Percentiles rank a stretch among this genome's conserved stretches.
Evolutionary conservation across 2,797 vertebrate species (phyloP).

Genomic region (Gymnothorax reevesii): DNA sequence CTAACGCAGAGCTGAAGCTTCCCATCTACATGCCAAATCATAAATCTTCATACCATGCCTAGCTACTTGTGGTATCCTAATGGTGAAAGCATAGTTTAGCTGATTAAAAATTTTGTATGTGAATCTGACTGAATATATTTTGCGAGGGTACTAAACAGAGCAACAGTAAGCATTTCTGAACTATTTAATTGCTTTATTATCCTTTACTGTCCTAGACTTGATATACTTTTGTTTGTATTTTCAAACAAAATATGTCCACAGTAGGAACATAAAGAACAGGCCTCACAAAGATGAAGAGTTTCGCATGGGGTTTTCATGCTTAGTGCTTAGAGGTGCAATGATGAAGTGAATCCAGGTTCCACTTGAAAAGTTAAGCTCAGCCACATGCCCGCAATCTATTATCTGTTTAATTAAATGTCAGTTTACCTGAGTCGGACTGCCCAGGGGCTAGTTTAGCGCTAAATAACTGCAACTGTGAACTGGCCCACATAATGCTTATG

Average conservation of each 20-base stretch:
- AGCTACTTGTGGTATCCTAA: not conserved
- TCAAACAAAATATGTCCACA: not conserved
- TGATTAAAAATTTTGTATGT: not conserved
- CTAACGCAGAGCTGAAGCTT: not conserved
- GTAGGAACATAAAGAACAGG: not conserved
- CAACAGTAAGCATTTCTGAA: not conserved
- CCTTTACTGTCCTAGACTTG: not conserved
- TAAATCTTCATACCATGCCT: too few relatives aligned
- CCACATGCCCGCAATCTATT: not conserved
- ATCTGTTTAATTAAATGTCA: slow-evolving; percentile 1
- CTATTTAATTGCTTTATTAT: not conserved
- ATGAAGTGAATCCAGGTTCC: not conserved
- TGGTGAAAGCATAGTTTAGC: not conserved
- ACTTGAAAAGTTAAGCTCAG: not conserved
- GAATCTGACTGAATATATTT: too few relatives aligned
- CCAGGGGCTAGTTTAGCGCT: not conserved
- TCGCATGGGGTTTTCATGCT: not conserved
- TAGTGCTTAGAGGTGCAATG: not conserved
- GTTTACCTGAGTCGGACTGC: not conserved
- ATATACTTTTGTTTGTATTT: not conserved
- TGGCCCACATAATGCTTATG: not conserved
- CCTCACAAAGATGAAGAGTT: not conserved
- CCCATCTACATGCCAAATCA: not conserved
- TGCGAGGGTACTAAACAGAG: too few relatives aligned
- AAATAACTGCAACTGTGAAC: not conserved